phyloP scores from a whole-genome alignment of 2,888 invertebrate species.

The Augochlorella aurata region DNA sequence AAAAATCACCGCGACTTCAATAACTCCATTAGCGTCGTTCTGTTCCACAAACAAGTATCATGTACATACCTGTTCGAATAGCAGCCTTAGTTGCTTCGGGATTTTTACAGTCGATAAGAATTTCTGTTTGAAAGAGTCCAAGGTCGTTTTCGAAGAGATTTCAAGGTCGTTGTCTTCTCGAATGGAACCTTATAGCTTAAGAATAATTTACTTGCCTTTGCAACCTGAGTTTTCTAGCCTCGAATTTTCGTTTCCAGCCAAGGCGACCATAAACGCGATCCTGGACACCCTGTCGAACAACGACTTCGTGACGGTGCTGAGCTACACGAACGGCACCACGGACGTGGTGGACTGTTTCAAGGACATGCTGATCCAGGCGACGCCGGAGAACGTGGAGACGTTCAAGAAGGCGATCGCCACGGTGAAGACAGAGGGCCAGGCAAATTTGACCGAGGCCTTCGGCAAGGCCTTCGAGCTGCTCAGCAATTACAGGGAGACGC shows the following conservation, averaged over 20 bases:
- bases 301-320: conserved; percentile 97
- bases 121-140: not conserved
- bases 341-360: conserved; percentile 94
- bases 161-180: not conserved
- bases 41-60: not conserved
- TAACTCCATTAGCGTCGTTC: not conserved
- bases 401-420: conserved; percentile 88
- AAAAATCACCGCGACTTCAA: not conserved
- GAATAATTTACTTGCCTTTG: no score
- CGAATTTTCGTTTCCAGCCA: conserved; percentile 67
- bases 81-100: no score
- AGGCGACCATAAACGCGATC: conserved; percentile 90
- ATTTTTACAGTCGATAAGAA: not conserved
- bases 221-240: no score
- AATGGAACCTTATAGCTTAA: not conserved
- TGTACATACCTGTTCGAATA: no score
- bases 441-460: conserved; percentile 92
- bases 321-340: conserved; percentile 88
- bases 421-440: conserved; percentile 89
- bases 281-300: conserved; percentile 98
- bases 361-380: conserved; percentile 92
- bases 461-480: conserved; percentile 92
- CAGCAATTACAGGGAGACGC: conserved; percentile 84
- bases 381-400: conserved; percentile 90
- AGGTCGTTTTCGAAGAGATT: not conserved